Evolutionary conservation across 2,797 vertebrate species (phyloP).

Genomic region (Intellagama lesueurii): DNA sequence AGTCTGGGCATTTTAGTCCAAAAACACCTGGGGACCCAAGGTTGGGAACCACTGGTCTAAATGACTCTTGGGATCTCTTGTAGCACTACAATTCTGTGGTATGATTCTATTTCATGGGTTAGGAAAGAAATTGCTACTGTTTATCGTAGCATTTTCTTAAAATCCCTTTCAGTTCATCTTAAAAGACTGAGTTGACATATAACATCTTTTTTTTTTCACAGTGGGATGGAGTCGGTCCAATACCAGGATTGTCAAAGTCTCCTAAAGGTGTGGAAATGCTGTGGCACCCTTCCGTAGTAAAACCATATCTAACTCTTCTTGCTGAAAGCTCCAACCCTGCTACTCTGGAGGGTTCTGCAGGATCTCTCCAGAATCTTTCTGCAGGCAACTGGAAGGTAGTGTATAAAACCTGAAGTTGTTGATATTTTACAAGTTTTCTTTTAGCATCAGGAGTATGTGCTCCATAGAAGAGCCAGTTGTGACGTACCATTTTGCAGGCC

Average conservation of each 20-base stretch:
- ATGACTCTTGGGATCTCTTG: too few species aligned
- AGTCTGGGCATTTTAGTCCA: too few species aligned
- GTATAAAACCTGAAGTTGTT: not conserved
- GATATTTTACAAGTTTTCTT: not conserved
- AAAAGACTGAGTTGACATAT: not conserved
- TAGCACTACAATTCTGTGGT: not conserved
- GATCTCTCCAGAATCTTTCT: constrained; percentile 97
- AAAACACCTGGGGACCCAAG: too few species aligned
- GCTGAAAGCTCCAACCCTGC: constrained; percentile 98
- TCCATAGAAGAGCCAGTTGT: not conserved
- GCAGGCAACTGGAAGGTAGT: constrained; percentile 98
- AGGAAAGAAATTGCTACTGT: not conserved
- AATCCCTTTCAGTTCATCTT: not conserved
- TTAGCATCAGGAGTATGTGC: rapidly evolving
- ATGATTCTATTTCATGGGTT: not conserved
- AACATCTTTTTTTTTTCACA: constrained; percentile 63
- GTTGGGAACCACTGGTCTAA: too few species aligned
- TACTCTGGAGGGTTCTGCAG: constrained; percentile 95
- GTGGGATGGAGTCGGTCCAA: constrained; percentile 98
- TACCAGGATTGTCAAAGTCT: constrained; percentile 94
- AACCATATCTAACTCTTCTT: constrained; percentile 95
- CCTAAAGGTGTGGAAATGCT: constrained; percentile 98
- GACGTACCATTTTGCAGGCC: not conserved
- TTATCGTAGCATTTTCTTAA: not conserved
- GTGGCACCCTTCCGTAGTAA: constrained; percentile 97